Evolutionary conservation across 2,888 invertebrate species (phyloP).

Genomic region (Entomobrya proxima): DNA sequence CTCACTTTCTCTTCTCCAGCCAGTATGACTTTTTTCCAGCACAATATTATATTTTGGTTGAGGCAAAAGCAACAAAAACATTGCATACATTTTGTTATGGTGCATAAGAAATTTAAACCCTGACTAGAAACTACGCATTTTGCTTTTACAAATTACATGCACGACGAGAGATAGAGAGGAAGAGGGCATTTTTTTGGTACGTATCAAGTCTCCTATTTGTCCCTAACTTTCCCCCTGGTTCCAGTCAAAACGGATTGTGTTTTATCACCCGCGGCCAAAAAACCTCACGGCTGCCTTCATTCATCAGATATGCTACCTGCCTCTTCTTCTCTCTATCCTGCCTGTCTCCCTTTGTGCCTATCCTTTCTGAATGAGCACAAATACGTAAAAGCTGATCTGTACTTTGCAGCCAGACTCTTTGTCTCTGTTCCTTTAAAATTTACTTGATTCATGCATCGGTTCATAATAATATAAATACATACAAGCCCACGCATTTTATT

Average conservation of each 20-base stretch:
- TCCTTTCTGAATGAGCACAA: too few relatives aligned
- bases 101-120: neutral
- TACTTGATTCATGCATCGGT: too few relatives aligned
- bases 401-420: too few relatives aligned
- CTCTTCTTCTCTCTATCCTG: neutral
- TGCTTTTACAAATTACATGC: neutral
- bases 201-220: neutral
- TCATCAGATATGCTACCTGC: conserved; percentile 48
- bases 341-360: too few relatives aligned
- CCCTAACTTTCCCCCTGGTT: conserved; percentile 32
- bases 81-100: conserved; percentile 1
- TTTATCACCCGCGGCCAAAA: conserved; percentile 61
- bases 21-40: neutral
- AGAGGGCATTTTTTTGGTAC: neutral
- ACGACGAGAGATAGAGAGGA: neutral
- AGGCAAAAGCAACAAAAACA: conserved; percentile 1
- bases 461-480: too few relatives aligned
- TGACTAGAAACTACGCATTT: neutral
- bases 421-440: too few relatives aligned
- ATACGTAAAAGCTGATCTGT: too few relatives aligned
- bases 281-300: conserved; percentile 57
- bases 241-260: conserved; percentile 39
- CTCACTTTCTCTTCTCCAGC: neutral
- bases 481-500: too few relatives aligned
- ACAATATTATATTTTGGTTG: neutral